Percentiles rank a stretch among this genome's conserved stretches.
phyloP scores from a whole-genome alignment of 2,888 invertebrate species.

The Latheticus oryzae region DNA sequence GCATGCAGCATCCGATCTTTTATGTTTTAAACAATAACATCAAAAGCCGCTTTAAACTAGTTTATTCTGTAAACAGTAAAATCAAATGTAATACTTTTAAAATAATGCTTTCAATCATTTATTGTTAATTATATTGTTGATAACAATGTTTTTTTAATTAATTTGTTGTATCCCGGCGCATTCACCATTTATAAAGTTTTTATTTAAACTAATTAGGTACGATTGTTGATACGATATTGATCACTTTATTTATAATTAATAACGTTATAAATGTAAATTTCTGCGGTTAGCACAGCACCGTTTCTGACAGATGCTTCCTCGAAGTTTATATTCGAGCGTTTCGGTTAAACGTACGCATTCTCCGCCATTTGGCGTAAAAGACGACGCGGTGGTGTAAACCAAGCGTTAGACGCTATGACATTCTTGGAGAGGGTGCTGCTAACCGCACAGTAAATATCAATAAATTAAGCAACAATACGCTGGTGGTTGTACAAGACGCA shows the following conservation, averaged over 20 bases:
- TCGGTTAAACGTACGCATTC: constrained; percentile 23
- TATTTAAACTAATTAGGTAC: constrained; percentile 1
- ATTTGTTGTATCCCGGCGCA: constrained; percentile 3
- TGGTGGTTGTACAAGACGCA: constrained; percentile 60
- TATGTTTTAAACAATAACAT: too few species aligned
- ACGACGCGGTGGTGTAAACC: constrained; percentile 28
- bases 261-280: background rate
- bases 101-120: too few species aligned
- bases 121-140: too few species aligned
- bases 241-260: background rate
- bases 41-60: too few species aligned
- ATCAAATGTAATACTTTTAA: too few species aligned
- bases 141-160: too few species aligned
- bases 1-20: too few species aligned
- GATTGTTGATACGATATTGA: too few species aligned
- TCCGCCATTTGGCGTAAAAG: constrained; percentile 18
- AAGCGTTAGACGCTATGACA: constrained; percentile 36
- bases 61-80: too few species aligned
- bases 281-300: background rate
- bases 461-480: constrained; percentile 62
- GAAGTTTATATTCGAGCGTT: constrained; percentile 5
- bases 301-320: background rate
- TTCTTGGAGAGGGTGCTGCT: constrained; percentile 39
- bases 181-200: background rate
- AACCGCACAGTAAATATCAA: constrained; percentile 59